Conservation (phyloP, 1,140 invertebrate species). For the Battus philenor region DNA sequence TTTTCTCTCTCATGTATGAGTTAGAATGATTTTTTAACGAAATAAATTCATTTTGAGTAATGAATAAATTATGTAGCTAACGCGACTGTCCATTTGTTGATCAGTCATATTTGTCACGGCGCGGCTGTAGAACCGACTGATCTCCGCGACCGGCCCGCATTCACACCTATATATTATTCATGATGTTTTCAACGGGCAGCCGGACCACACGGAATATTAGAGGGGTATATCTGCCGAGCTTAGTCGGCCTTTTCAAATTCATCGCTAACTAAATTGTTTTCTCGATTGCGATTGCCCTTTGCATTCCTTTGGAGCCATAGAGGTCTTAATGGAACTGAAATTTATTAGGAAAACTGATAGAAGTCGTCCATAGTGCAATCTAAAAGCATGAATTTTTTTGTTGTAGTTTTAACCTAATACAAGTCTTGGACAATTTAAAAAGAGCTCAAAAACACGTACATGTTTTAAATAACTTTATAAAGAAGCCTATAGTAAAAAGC, state of each 20-base stretch:
- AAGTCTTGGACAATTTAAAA: too few relatives aligned
- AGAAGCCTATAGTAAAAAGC: too few relatives aligned
- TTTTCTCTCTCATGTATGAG: too few relatives aligned
- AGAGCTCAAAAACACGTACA: too few relatives aligned
- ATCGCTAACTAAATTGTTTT: slow-evolving; percentile 64
- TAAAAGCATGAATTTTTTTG: not conserved
- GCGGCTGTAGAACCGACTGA: slow-evolving; percentile 36
- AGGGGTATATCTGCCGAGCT: slow-evolving; percentile 47
- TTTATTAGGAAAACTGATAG: too few relatives aligned
- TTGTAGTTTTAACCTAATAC: too few relatives aligned
- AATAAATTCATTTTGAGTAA: not conserved
- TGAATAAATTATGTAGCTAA: slow-evolving; percentile 33
- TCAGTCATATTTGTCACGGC: slow-evolving; percentile 44
- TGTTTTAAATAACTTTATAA: too few relatives aligned
- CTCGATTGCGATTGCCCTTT: slow-evolving; percentile 24
- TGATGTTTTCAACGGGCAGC: slow-evolving; percentile 57
- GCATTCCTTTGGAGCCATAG: too few relatives aligned
- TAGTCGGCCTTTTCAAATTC: slow-evolving; percentile 55
- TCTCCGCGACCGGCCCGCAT: slow-evolving; percentile 44
- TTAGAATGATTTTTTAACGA: too few relatives aligned
- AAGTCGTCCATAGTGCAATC: too few relatives aligned
- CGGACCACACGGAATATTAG: slow-evolving; percentile 69
- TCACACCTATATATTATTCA: slow-evolving; percentile 64
- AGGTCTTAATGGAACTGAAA: too few relatives aligned
- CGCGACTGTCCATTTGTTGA: slow-evolving; percentile 33